Evolutionary conservation across 2,113 vertebrate species (phyloP), one percentile per base, ranked within the genome.

Genomic region (Tinamus guttatus): DNA sequence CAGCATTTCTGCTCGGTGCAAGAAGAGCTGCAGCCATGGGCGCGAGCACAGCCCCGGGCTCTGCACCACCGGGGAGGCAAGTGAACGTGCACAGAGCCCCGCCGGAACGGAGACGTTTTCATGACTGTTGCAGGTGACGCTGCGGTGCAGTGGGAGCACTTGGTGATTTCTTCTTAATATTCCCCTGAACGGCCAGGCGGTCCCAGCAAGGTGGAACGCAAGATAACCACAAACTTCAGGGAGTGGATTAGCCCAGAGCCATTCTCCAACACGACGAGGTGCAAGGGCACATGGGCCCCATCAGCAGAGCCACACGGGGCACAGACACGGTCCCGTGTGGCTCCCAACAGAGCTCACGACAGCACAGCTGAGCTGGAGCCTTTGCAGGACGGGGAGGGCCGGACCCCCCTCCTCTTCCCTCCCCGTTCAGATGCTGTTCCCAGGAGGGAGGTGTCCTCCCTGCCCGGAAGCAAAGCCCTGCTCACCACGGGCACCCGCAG

Each of bases 71-170:
- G 0, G 59, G 45, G 10, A 4, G 32, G 8, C 20, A 59, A 30
- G 34, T 36, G 30, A 21, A 47, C 13, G 9, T 13, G 22, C 2
- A 30, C 40, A 49, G 43, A 85, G 24, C 52, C 47, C 58, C 4
- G 58, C 6, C 7, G 32, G 22, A 49, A 40, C 60, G 30, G 70
- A 74, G 56, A 58, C 34, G 32, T 43, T 27, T 69, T 68, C 2
- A 1, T 0, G 30, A 4, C 0, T 17, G 36, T 10, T 12, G 4
- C 1, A 28, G 41, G 41, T 7, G 69, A 7, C 3, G 64, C 36
- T 13, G n/a, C 0, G 0, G 20, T 63, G n/a, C 3, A 0, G 5
- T 9, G 45, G 45, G 76, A 8, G 13, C 27, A 7, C 49, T 51
- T 9, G 20, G 20, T 10, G 6, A 20, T n/a, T 47, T 65, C 25